phyloP scores from a whole-genome alignment of 2,113 vertebrate genomes.

The Chrysochloris asiatica region DNA sequence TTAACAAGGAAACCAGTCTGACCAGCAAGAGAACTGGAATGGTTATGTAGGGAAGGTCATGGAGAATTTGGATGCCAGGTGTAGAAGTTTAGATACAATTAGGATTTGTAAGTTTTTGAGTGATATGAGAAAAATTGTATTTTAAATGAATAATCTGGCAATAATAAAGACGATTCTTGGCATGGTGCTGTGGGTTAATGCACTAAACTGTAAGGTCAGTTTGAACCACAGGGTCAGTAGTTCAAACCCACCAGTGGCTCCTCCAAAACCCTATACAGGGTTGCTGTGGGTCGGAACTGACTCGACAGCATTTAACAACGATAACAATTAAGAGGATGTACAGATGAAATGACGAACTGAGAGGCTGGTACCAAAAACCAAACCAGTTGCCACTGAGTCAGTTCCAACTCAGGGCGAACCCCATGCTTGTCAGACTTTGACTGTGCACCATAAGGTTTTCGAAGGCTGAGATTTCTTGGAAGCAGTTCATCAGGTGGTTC shows the following conservation, averaged over 20 bases:
- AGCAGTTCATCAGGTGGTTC: neutral
- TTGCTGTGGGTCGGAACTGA: too few relatives aligned
- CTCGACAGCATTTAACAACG: too few relatives aligned
- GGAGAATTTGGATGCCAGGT: neutral
- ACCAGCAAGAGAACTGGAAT: too few relatives aligned
- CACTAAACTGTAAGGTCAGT: too few relatives aligned
- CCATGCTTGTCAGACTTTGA: neutral
- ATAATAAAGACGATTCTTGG: too few relatives aligned
- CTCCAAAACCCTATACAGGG: too few relatives aligned
- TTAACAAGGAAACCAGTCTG: too few relatives aligned
- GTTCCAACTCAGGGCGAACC: neutral
- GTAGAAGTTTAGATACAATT: neutral
- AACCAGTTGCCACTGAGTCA: neutral
- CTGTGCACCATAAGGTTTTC: neutral
- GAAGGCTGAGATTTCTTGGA: neutral
- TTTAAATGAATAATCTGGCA: slow-evolving; percentile 22
- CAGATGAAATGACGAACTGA: neutral
- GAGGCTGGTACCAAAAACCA: neutral
- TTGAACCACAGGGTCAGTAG: too few relatives aligned
- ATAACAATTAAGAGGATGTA: neutral
- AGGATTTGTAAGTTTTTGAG: neutral
- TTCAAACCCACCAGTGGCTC: too few relatives aligned
- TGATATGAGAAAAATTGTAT: neutral
- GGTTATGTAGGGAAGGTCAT: neutral
- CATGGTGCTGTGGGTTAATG: too few relatives aligned